Base-by-base conservation (phyloP, 2,797 vertebrate species). In the Acipenser transmontanus region DNA sequence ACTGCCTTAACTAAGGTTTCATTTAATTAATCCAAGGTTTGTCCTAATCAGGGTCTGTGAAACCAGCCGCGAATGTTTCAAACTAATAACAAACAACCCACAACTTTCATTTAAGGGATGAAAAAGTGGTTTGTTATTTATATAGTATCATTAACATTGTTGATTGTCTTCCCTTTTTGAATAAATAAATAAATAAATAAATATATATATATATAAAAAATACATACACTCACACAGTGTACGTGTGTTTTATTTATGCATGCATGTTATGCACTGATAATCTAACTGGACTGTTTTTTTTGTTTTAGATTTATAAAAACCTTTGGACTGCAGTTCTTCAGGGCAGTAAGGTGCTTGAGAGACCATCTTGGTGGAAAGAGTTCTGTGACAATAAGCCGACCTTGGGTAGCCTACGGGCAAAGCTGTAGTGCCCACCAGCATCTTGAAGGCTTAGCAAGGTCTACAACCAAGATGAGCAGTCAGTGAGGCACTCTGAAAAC, bases 311-410 rank as follows among this genome's bases (percentile, higher is more conserved):
- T n/a, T 95, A 96, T 74, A 93, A 89, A 84, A 96, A 96, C 81
- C 83, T 97, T 59, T 98, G 97, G 96, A 72, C 80, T 0, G 68
- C 91, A 0, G 68, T 99, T 70, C 84, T 97, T 72, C 93, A 95
- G 81, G 89, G 86, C 51, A 71, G 20, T 50, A 73, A 84, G 6
- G 87, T 84, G 59, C 76, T 99, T 74, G 89, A 91, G 34, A 87
- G 96, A n/a, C 84, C 92, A 0, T 82, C 91, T 0, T 99, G 97
- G 96, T 98, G 97, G 97, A 71, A 81, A 1, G 91, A 96, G 76
- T 94, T 97, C 73, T 88, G 87, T 62, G 47, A 72, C 7, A 77
- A 91, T 77, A 98, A 95, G 70, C 94, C 93, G 0, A 70, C 52
- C 2, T 11, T 76, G 1, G 91, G 90, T 63, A 87, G 82, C 1